Conservation (phyloP, 2,797 vertebrate species). For the Macropus fuliginosus region DNA sequence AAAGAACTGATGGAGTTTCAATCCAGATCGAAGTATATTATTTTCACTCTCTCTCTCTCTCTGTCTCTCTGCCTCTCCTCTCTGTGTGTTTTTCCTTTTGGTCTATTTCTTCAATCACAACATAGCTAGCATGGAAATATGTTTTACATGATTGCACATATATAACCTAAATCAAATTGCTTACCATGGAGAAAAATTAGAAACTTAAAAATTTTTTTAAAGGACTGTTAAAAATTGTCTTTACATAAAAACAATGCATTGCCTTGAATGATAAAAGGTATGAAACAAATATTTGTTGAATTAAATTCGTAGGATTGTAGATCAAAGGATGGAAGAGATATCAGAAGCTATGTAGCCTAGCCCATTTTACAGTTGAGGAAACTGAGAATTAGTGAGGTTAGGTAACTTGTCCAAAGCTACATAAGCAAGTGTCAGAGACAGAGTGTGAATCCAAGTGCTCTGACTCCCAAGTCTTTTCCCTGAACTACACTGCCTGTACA, state of each 20-base stretch:
- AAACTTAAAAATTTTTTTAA: background rate
- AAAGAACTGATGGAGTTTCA: background rate
- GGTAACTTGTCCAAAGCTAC: conserved; percentile 42
- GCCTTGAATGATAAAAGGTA: background rate
- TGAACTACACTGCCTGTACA: no score
- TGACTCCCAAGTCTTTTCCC: no score
- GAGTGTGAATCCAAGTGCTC: background rate
- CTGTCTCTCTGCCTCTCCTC: no score
- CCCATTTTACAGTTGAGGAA: conserved; percentile 29
- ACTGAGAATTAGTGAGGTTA: background rate
- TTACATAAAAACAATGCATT: background rate
- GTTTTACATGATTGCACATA: background rate
- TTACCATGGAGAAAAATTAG: background rate
- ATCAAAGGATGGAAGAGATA: background rate
- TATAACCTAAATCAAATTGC: background rate
- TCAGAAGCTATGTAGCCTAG: background rate
- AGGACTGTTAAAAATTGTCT: background rate
- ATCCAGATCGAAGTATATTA: background rate
- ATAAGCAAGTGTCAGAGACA: conserved; percentile 22
- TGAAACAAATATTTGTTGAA: background rate
- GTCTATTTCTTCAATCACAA: background rate
- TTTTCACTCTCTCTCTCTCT: background rate
- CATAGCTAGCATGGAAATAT: background rate
- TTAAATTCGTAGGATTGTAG: background rate
- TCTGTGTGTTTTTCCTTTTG: background rate